phyloP scores from a whole-genome alignment of 2,113 vertebrate genomes.

The Mohoua ochrocephala region DNA sequence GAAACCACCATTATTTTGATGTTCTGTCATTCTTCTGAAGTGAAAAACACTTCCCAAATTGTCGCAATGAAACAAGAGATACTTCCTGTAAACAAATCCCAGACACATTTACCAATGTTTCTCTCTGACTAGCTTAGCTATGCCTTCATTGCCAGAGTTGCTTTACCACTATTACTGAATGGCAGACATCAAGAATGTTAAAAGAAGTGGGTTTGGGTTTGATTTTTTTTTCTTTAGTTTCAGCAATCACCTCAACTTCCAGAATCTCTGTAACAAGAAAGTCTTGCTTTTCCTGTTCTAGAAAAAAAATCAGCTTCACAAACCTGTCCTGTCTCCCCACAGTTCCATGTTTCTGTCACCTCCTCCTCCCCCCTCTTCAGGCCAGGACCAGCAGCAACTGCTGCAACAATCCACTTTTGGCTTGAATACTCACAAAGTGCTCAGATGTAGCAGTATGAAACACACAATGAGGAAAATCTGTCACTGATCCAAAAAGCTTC shows the following conservation, averaged over 20 bases:
- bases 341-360: background rate
- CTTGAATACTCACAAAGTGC: background rate
- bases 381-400: background rate
- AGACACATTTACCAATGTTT: background rate
- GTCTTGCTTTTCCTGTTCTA: background rate
- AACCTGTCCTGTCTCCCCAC: background rate
- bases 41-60: background rate
- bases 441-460: background rate
- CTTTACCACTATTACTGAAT: background rate
- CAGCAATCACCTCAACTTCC: background rate
- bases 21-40: background rate
- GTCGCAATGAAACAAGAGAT: background rate
- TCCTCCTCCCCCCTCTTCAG: background rate
- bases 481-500: conserved; percentile 5
- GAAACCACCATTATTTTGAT: background rate
- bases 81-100: background rate
- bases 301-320: background rate
- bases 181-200: background rate
- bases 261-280: background rate
- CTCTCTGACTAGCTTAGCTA: background rate
- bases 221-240: background rate
- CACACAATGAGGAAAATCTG: background rate
- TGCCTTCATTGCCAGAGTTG: background rate
- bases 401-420: background rate
- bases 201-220: background rate